Base-by-base conservation (phyloP, 2,888 invertebrate genomes). In the Ochlodes sylvanus region DNA sequence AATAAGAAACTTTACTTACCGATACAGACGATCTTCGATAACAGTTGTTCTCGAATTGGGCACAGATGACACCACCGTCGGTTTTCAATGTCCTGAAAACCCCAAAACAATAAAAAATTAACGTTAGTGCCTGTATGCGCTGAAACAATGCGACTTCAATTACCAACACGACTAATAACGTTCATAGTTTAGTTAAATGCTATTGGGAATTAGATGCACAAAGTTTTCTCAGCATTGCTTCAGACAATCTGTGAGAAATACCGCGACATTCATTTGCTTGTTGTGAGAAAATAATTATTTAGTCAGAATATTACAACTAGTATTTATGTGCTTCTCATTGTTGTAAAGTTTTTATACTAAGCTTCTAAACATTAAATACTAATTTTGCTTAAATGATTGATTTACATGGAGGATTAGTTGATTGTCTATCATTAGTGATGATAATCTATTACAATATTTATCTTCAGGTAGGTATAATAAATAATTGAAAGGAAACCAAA, bases 211-310 rank as follows among this genome's bases (percentile, higher is more conserved):
- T 78, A 77, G 75, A 73, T 72, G 71, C 71, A 72, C 74, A 75
- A 75, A 77, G 72, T 77, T 81, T 84, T 83, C 82, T 82, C 85
- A 85, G 81, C 79, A 72, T 68, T 71, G 72, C 69, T 60, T 60
- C 72, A 80, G 72, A 84, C 82, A 82, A 81, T 82, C 80, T 81
- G 85, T 87, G 86, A 82, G 86, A 87, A 87, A 80, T 81, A 76
- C 74, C 75, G 76, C 75, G 81, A 81, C 78, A 79, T 71, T 76
- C 75, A 75, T 76, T 75, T 77, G 74, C 73, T 72, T 77, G 79
- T 76, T 80, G 78, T 77, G 79, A 79, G 82, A 81, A 79, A 77
- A 79, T 75, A 78, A 76, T 72, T 73, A 72, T 73, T 74, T 73
- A 74, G 71, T 71, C 70, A 72, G 71, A 67, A 69, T 71, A 71